Base-by-base conservation (phyloP, 2,113 vertebrate species). In the Callocephalon fimbriatum region DNA sequence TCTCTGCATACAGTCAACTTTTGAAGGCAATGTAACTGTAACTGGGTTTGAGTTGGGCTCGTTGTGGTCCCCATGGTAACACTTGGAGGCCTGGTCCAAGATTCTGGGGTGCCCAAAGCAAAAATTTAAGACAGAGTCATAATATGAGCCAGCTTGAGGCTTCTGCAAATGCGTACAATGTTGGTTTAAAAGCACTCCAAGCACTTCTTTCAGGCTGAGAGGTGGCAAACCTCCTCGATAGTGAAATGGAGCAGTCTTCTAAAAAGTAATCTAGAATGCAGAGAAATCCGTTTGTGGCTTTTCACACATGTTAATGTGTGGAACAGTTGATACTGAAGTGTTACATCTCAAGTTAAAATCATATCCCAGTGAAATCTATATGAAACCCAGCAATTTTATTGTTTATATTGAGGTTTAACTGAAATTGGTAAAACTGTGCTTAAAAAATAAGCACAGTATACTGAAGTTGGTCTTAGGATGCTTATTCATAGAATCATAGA, bases 141-240 rank as follows among this genome's bases (percentile, higher is more conserved):
- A 51, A 38, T 38, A 38, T 38, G 38, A 42, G 5, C 19, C 20
- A 29, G 11, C 7, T 19, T 26, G 40, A 38, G 40, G 10, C n/a
- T 61, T 62, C 42, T 71, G 13, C 35, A 63, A 44, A 62, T 1
- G 1, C 13, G 6, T 9, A 18, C 3, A 4, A 12, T 4, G 5
- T 31, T 48, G 51, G 17, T 59, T 48, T 67, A 40, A 38, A 67
- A 53, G 42, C 7, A 40, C 10, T 75, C 12, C 9, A 40, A 3
- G 38, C 15, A 3, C 12, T 67, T 14, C 26, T 32, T 76, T 35
- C 38, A 8, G 14, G 44, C 53, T 67, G 45, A n/a, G 40, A 66
- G 16, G 42, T 78, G 70, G 17, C 31, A 62, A 25, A 12, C 7
- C 67, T 62, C 27, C 53, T 79, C 15, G 42, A 12, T 47, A 29